Evolutionary conservation across 1,140 invertebrate genomes (phyloP).

Genomic region (Saxidomus purpurata): DNA sequence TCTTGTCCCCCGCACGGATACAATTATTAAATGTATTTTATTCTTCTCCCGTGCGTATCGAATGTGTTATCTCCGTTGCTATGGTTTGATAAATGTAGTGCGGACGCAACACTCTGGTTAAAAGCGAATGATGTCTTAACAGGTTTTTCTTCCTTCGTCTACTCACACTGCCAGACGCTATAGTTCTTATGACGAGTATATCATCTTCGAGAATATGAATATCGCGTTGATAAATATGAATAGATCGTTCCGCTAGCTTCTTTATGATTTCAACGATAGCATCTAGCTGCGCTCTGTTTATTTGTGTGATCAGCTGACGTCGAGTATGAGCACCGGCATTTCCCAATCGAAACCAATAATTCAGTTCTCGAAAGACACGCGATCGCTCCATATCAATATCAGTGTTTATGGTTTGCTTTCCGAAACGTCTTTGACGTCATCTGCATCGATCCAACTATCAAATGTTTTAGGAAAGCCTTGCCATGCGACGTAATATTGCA

Average conservation of each 20-base stretch:
- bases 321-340: not conserved
- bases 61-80: too few species aligned
- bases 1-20: not conserved
- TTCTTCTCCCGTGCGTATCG: too few species aligned
- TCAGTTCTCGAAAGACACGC: constrained; percentile 4
- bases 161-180: too few species aligned
- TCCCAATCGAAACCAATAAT: not conserved
- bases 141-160: too few species aligned
- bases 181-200: too few species aligned
- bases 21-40: too few species aligned
- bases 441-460: constrained; percentile 25
- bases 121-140: too few species aligned
- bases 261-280: not conserved
- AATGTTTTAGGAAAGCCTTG: constrained; percentile 44
- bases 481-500: constrained; percentile 48
- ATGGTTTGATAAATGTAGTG: constrained; percentile 11
- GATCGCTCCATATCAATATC: constrained; percentile 11
- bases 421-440: constrained; percentile 45
- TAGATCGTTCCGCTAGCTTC: not conserved
- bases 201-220: too few species aligned
- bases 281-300: not conserved
- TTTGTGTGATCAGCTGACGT: not conserved
- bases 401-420: not conserved
- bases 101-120: not conserved
- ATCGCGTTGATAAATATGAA: not conserved